Evolutionary conservation across 2,113 vertebrate genomes (phyloP).

Genomic region (Crypturellus undulatus): DNA sequence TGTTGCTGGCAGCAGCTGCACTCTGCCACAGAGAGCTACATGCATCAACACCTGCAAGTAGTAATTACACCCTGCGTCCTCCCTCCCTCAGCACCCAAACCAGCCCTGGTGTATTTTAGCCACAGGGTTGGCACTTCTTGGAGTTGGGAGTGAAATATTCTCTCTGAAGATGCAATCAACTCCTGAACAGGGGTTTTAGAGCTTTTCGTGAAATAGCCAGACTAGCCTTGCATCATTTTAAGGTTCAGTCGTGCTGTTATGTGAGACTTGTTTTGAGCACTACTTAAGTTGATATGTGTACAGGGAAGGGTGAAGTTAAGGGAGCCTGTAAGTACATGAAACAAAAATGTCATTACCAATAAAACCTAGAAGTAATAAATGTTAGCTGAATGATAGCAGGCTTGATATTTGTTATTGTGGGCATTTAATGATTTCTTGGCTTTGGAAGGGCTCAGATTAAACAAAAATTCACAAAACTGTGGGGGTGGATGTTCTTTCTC

Average conservation of each 20-base stretch:
- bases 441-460: not conserved
- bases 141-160: not conserved
- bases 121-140: not conserved
- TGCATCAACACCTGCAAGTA: not conserved
- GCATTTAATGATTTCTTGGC: not conserved
- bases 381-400: not conserved
- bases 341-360: not conserved
- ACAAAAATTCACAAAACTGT: not conserved
- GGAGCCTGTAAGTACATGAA: not conserved
- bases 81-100: not conserved
- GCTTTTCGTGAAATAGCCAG: not conserved
- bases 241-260: not conserved
- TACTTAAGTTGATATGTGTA: not conserved
- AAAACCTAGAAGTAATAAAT: not conserved
- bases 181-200: not conserved
- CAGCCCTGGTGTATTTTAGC: not conserved
- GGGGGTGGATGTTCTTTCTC: not conserved
- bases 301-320: not conserved
- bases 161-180: not conserved
- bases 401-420: not conserved
- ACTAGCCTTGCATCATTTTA: not conserved
- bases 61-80: not conserved
- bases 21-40: fast-evolving
- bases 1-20: not conserved
- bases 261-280: not conserved